Evolutionary conservation across 2,888 invertebrate species (phyloP), one percentile per base, ranked within the genome.

Genomic region (Ischnura elegans): DNA sequence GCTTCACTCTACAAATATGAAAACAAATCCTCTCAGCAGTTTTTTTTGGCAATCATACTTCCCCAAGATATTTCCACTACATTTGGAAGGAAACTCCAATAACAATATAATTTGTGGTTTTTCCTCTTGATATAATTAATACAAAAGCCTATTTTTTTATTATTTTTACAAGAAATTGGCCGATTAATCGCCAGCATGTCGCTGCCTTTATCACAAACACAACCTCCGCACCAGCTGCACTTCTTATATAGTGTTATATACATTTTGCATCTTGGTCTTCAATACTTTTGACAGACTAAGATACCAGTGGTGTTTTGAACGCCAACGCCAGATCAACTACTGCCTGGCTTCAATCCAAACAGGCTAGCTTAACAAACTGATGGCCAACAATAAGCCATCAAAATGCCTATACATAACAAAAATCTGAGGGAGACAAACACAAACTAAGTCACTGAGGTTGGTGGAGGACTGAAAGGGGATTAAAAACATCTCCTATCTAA

Each of bases 211-310:
- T 90, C 90, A 90, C 90, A 90, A 61, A 90, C 90, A 90, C 90
- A 90, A 90, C 90, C 90, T 90, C 90, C n/a, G 90, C 90, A 90
- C 90, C 90, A 90, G 90, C 90, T 90, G 90, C 90, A 90, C 90
- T 90, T 90, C 43, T 66, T 90, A 90, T 90, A 90, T 90, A 90
- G 90, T 90, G 90, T 90, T 90, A 90, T 90, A 90, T 90, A 90
- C 90, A 90, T 90, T 90, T 90, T 86, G 86, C 45, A 61, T 90
- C 90, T 90, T 90, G 90, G 61, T 90, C 90, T 61, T 90, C 61
- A 90, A 90, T 45, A 43, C 21, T 43, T 55, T 43, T 55, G 61
- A 61, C 61, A 66, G 90, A 90, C 90, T 21, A 87, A 90, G 90
- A 61, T 61, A 90, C 61, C 90, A 90, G 90, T 90, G 90, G 90